Percentiles rank a stretch among this genome's conserved stretches.
Evolutionary conservation across 1,140 invertebrate genomes (phyloP).

Genomic region (Sycophaga agraensis): DNA sequence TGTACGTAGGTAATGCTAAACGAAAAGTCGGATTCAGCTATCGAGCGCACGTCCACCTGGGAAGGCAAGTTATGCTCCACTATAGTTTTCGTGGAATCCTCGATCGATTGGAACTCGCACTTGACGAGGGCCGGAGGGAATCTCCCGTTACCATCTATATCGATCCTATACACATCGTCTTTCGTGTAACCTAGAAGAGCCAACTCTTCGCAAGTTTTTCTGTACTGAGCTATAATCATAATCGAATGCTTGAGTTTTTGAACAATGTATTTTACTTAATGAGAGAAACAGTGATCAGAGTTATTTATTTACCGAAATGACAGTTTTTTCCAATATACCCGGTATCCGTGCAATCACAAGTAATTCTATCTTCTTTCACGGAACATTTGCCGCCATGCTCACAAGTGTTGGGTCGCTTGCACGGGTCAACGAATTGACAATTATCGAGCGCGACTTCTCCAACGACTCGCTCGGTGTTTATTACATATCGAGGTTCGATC

Average conservation of each 20-base stretch:
- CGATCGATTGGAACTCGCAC: constrained; percentile 84
- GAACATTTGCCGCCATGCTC: constrained; percentile 88
- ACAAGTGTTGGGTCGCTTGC: constrained; percentile 83
- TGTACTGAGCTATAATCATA: constrained; percentile 68
- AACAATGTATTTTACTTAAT: background rate
- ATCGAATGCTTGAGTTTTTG: background rate
- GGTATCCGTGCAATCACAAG: constrained; percentile 85
- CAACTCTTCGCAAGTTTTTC: constrained; percentile 89
- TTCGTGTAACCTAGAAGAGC: constrained; percentile 81
- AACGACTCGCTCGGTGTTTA: constrained; percentile 77
- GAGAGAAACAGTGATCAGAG: no score
- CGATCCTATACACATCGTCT: constrained; percentile 86
- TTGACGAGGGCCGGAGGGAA: constrained; percentile 87
- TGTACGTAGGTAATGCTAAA: constrained; percentile 85
- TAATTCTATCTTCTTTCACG: constrained; percentile 82
- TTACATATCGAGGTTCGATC: constrained; percentile 69
- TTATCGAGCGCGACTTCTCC: constrained; percentile 89
- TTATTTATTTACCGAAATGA: constrained; percentile 72
- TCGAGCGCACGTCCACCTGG: constrained; percentile 81
- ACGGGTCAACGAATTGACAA: constrained; percentile 88
- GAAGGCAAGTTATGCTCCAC: constrained; percentile 90
- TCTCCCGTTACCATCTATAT: constrained; percentile 90
- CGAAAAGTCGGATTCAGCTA: constrained; percentile 74
- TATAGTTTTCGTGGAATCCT: constrained; percentile 85
- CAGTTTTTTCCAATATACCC: constrained; percentile 90